Evolutionary conservation across 1,140 invertebrate genomes (phyloP).

Genomic region (Mycetomoellerius zeteki): DNA sequence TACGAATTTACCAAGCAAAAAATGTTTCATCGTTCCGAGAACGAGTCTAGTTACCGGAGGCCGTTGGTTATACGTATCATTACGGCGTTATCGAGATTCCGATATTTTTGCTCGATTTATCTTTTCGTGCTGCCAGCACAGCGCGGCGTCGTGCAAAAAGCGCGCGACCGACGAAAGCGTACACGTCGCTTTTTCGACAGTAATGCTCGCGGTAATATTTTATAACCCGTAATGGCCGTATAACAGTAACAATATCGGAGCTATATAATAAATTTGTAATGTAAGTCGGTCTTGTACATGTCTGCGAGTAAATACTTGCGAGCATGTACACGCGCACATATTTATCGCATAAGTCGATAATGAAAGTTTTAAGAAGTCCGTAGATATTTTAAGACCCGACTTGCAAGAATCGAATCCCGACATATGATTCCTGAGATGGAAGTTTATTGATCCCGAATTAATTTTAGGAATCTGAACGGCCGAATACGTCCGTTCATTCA

Average conservation of each 20-base stretch:
- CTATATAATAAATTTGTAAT: slow-evolving; percentile 34
- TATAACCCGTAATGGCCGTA: slow-evolving; percentile 42
- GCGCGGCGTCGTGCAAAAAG: neutral
- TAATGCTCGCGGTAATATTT: slow-evolving; percentile 47
- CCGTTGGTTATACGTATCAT: slow-evolving; percentile 9
- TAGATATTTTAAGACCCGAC: neutral
- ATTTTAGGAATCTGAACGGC: slow-evolving; percentile 39
- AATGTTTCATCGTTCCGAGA: neutral
- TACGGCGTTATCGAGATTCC: slow-evolving; percentile 37
- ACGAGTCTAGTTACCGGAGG: neutral
- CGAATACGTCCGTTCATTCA: neutral
- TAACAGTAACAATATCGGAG: slow-evolving; percentile 27
- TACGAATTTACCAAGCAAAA: slow-evolving; percentile 19
- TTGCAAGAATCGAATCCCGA: neutral
- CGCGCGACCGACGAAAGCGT: neutral
- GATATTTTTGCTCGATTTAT: slow-evolving; percentile 43
- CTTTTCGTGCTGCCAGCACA: neutral
- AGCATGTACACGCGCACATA: neutral
- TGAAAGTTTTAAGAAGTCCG: slow-evolving; percentile 18
- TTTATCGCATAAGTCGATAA: neutral
- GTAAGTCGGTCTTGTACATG: neutral
- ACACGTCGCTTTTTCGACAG: slow-evolving; percentile 18
- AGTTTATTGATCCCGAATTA: slow-evolving; percentile 53
- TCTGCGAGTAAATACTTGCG: no score
- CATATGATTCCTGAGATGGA: neutral